Conservation (phyloP, 30 jellyfish, hydroid and myxozoan species). For the Turritopsis rubra region DNA sequence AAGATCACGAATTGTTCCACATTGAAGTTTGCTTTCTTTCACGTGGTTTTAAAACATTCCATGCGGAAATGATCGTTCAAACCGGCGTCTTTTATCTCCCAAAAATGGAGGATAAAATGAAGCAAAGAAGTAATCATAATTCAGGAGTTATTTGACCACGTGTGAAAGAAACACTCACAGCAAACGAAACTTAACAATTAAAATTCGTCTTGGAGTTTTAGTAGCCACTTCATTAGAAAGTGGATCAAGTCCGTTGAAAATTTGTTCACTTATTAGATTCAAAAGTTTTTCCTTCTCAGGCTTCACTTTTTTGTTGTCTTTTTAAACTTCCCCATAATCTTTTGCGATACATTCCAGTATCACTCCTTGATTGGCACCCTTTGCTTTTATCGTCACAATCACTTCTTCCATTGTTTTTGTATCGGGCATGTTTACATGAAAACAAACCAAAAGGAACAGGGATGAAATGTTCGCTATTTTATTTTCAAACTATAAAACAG, state of each 20-base stretch:
- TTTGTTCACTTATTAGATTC: background rate
- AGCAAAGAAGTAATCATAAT: too few relatives aligned
- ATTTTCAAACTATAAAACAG: background rate
- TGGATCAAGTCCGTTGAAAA: background rate
- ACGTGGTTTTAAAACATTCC: too few relatives aligned
- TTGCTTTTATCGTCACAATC: background rate
- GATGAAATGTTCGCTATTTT: background rate
- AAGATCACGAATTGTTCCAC: too few relatives aligned
- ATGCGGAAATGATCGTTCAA: too few relatives aligned
- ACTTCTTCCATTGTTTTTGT: background rate
- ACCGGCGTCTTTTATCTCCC: too few relatives aligned
- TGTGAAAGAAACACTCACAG: too few relatives aligned
- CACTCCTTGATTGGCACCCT: background rate
- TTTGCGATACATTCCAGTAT: background rate
- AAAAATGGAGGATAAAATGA: too few relatives aligned
- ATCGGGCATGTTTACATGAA: background rate
- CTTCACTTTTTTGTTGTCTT: background rate
- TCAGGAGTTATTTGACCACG: too few relatives aligned
- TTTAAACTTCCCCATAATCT: background rate
- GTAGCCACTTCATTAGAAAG: background rate
- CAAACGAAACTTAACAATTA: background rate
- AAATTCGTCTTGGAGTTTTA: background rate
- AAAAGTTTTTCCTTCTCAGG: background rate
- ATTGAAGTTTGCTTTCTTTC: too few relatives aligned
- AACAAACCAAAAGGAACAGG: background rate